Conservation (phyloP, 2,888 invertebrate species). For the Meiosimyza platycephala region DNA sequence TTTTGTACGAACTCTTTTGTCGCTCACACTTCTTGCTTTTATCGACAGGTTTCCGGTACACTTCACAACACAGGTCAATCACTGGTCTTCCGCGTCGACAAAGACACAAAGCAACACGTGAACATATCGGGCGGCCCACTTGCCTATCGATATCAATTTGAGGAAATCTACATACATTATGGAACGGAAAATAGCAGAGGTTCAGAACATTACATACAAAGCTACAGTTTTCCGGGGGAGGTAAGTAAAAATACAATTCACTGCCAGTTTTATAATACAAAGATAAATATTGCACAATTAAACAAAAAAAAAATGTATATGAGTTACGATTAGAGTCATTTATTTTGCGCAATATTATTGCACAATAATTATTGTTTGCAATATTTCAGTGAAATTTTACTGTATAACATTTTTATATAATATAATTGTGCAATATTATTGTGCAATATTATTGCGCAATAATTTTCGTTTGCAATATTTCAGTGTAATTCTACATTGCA, state of each 20-base stretch:
- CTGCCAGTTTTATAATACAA: no score
- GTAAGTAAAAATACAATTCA: constrained; percentile 70
- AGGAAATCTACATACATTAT: constrained; percentile 96
- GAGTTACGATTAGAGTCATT: no score
- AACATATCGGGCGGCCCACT: constrained; percentile 97
- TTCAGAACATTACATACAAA: constrained; percentile 96
- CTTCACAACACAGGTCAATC: constrained; percentile 95
- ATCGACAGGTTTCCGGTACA: constrained; percentile 82
- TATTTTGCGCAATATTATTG: no score
- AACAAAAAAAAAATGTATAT: no score
- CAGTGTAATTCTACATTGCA: no score
- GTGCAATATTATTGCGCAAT: no score
- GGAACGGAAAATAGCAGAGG: constrained; percentile 90
- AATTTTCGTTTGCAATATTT: no score
- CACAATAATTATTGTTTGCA: no score
- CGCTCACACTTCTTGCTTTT: constrained; percentile 17
- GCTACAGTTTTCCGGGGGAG: constrained; percentile 97
- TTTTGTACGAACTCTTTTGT: neutral
- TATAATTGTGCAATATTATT: no score
- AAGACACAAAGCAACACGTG: constrained; percentile 89
- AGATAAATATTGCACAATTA: no score
- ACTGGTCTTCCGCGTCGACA: constrained; percentile 90
- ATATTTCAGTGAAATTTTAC: no score
- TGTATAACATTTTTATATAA: no score
- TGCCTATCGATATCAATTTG: constrained; percentile 94